A percentile compares a stretch with the other conserved stretches of the same genome.
Evolutionary conservation across 2,113 vertebrate species (phyloP).

Genomic region (Phrynocephalus versicolor): DNA sequence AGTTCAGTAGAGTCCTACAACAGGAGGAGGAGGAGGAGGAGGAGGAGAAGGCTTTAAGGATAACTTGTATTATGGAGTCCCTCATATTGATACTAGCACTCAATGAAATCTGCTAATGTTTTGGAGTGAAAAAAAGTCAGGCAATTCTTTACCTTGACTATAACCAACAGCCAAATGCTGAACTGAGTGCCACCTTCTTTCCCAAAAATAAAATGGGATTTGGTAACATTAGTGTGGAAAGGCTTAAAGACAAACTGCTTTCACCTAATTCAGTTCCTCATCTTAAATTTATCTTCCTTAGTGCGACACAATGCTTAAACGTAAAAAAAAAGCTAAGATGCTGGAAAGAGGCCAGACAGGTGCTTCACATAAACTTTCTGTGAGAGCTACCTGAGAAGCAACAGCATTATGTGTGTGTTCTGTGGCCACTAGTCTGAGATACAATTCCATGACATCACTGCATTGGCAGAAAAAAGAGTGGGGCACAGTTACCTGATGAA

Average conservation of each 20-base stretch:
- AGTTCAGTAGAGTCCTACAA: too few species aligned
- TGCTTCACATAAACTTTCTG: background rate
- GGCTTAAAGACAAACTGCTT: background rate
- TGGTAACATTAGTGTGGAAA: background rate
- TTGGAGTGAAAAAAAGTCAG: too few species aligned
- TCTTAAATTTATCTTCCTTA: background rate
- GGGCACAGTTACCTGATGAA: slow-evolving; percentile 20
- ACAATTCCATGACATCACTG: background rate
- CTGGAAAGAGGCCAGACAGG: background rate
- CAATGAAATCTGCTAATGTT: too few species aligned
- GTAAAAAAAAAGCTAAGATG: background rate
- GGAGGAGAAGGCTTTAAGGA: too few species aligned
- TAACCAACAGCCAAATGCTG: background rate
- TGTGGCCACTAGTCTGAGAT: background rate
- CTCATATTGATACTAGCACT: too few species aligned
- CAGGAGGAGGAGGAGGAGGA: too few species aligned
- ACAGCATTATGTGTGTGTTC: fast-evolving
- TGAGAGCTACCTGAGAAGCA: slow-evolving; percentile 22
- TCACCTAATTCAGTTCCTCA: background rate
- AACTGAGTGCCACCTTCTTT: background rate
- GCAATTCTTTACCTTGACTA: too few species aligned
- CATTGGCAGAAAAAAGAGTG: fast-evolving
- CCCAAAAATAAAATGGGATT: background rate
- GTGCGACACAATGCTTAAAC: background rate
- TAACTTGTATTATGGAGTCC: too few species aligned